Evolutionary conservation across 2,888 invertebrate species (phyloP).

Genomic region (Tribolium freemani): DNA sequence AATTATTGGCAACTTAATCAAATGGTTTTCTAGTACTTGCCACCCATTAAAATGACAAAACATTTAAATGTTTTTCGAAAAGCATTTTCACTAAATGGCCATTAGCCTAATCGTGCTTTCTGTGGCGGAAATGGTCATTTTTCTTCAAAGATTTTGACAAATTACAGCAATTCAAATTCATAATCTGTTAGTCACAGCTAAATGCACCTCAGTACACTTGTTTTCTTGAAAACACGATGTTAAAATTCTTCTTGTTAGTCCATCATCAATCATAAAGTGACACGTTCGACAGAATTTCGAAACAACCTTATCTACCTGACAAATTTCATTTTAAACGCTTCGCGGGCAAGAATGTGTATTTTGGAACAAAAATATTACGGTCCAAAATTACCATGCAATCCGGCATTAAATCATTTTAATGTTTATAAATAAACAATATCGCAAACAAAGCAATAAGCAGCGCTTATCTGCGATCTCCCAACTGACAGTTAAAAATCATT

Average conservation of each 20-base stretch:
- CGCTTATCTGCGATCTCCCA: too few relatives aligned
- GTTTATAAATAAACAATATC: too few relatives aligned
- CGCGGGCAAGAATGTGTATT: background rate
- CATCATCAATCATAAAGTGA: background rate
- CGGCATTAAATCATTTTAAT: too few relatives aligned
- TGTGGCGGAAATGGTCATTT: background rate
- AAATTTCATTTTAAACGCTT: background rate
- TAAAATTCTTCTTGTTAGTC: background rate
- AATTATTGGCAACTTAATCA: too few relatives aligned
- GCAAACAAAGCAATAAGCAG: too few relatives aligned
- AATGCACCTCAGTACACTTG: background rate
- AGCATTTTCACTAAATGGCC: too few relatives aligned
- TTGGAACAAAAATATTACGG: too few relatives aligned
- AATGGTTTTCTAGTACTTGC: too few relatives aligned
- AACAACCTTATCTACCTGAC: background rate
- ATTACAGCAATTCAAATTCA: background rate
- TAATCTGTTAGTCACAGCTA: background rate
- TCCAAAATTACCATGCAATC: too few relatives aligned
- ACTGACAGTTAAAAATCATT: too few relatives aligned
- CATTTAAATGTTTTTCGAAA: too few relatives aligned
- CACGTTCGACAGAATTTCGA: background rate
- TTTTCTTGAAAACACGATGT: background rate
- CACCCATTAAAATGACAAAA: too few relatives aligned
- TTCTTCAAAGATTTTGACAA: background rate
- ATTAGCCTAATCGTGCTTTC: background rate